phyloP scores from a whole-genome alignment of 1,140 invertebrate genomes.

The Daktulosphaira vitifoliae region DNA sequence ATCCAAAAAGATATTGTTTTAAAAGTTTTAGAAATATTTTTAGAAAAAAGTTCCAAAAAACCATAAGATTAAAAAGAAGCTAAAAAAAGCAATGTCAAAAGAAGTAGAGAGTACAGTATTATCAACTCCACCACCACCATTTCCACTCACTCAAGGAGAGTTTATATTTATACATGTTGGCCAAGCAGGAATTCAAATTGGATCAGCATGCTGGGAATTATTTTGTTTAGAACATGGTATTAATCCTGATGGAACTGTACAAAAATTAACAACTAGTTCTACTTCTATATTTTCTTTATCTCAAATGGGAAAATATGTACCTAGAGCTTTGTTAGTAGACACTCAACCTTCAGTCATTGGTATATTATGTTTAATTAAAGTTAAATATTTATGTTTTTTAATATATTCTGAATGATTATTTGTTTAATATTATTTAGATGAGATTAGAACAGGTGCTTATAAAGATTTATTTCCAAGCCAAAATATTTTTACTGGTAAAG shows the following conservation, averaged over 20 bases:
- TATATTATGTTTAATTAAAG: conserved; percentile 5
- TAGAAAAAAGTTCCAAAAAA: conserved; percentile 37
- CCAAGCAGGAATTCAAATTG: conserved; percentile 67
- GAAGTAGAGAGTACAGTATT: background rate
- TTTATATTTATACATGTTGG: conserved; percentile 61
- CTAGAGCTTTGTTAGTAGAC: conserved; percentile 68
- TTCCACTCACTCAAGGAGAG: conserved; percentile 43
- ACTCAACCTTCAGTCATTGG: conserved; percentile 66
- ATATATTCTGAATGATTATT: background rate
- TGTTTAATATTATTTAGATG: conserved; percentile 45
- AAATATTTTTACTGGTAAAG: conserved; percentile 70
- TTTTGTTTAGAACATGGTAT: conserved; percentile 67
- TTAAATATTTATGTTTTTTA: background rate
- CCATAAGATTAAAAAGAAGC: background rate
- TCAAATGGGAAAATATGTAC: conserved; percentile 61
- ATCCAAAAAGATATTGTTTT: too few species aligned
- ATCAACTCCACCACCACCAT: background rate
- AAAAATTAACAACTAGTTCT: conserved; percentile 44
- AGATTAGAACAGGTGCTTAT: conserved; percentile 65
- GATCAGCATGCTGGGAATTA: conserved; percentile 59
- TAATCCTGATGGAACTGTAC: conserved; percentile 52
- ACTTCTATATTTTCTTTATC: conserved; percentile 60
- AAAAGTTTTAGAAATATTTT: background rate
- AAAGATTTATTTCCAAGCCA: conserved; percentile 66
- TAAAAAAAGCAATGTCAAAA: conserved; percentile 4